Conservation (phyloP, 1,140 invertebrate genomes). For the Drosophila paulistorum region DNA sequence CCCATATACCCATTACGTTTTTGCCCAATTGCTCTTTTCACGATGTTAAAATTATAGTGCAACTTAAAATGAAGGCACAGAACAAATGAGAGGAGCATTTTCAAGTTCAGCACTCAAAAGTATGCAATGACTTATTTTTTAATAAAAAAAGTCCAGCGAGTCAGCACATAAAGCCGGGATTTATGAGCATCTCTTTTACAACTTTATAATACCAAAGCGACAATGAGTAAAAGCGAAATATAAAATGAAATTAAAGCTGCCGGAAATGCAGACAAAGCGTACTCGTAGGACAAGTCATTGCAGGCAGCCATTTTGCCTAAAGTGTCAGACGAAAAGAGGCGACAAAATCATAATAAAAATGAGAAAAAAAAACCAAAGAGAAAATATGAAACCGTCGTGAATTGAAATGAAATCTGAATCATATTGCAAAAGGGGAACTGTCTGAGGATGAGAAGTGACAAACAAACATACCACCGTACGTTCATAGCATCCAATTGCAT, state of each 20-base stretch:
- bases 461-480: conserved; percentile 30
- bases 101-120: conserved; percentile 49
- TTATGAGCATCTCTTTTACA: conserved; percentile 48
- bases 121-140: conserved; percentile 38
- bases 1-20: neutral
- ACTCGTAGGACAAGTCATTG: conserved; percentile 57
- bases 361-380: conserved; percentile 12
- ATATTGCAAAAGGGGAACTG: conserved; percentile 35
- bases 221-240: conserved; percentile 40
- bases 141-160: conserved; percentile 42
- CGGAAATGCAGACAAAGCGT: conserved; percentile 76
- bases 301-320: conserved; percentile 62
- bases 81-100: conserved; percentile 4
- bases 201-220: conserved; percentile 44
- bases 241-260: conserved; percentile 75
- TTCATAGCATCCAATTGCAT: conserved; percentile 38
- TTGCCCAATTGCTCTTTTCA: neutral
- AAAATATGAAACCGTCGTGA: conserved; percentile 26
- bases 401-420: conserved; percentile 54
- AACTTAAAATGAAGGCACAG: neutral
- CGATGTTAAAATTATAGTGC: conserved; percentile 19
- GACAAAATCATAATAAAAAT: conserved; percentile 13
- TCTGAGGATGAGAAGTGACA: conserved; percentile 24
- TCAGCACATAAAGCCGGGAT: conserved; percentile 28
- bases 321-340: conserved; percentile 51